Percentiles rank a stretch among this genome's conserved stretches.
Conservation (phyloP, 2,113 vertebrate species). For the Vicugna pacos region DNA sequence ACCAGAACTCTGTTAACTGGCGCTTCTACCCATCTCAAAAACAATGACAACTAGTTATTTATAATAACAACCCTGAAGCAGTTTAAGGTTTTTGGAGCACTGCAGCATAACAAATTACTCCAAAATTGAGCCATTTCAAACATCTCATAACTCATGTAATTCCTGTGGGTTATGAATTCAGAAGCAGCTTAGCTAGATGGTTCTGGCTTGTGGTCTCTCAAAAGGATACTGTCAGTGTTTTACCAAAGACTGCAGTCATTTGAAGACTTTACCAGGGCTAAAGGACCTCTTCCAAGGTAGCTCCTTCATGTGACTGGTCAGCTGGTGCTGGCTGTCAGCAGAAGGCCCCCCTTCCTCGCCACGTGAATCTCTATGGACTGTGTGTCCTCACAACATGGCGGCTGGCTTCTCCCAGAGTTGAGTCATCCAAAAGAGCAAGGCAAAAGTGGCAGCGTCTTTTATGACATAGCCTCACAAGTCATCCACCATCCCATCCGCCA, state of each 20-base stretch:
- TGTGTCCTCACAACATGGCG: neutral
- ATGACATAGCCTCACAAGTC: neutral
- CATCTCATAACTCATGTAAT: neutral
- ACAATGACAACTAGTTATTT: slow-evolving; percentile 1
- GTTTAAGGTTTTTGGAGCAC: neutral
- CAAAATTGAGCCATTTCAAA: slow-evolving; percentile 12
- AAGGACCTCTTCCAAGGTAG: neutral
- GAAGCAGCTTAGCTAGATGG: neutral
- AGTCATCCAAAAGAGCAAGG: neutral
- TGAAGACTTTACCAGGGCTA: neutral
- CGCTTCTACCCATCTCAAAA: neutral
- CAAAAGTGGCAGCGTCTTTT: neutral
- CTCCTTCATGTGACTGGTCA: neutral
- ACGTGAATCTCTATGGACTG: neutral
- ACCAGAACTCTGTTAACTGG: slow-evolving; percentile 1
- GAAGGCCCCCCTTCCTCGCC: neutral
- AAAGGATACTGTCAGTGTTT: neutral
- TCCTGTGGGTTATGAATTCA: neutral
- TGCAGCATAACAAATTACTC: slow-evolving; percentile 19
- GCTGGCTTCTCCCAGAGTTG: neutral
- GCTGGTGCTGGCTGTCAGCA: neutral
- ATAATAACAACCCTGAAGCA: neutral
- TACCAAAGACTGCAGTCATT: neutral
- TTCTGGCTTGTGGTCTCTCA: neutral
- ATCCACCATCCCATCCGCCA: neutral